A percentile compares a stretch with the other conserved stretches of the same genome.
Evolutionary conservation across 2,888 invertebrate species (phyloP).

Genomic region (Tricholauxania praeusta): DNA sequence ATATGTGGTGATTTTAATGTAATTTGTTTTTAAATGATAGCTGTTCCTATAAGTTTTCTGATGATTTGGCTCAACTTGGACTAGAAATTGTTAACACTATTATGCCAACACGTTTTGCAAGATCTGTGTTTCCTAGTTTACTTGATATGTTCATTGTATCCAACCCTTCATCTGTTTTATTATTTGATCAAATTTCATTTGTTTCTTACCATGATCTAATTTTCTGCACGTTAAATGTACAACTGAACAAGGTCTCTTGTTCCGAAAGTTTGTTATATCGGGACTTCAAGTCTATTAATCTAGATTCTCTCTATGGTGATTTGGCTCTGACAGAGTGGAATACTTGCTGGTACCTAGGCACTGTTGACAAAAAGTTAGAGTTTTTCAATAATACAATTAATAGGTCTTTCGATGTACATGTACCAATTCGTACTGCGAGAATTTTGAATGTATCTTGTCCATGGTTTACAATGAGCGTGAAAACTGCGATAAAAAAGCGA

Average conservation of each 20-base stretch:
- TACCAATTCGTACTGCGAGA: background rate
- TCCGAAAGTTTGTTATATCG: constrained; percentile 1
- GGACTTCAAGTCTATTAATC: constrained; percentile 21
- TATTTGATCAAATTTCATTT: constrained; percentile 28
- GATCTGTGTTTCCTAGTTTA: too few species aligned
- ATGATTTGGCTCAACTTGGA: too few species aligned
- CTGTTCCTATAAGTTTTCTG: too few species aligned
- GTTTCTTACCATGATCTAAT: constrained; percentile 36
- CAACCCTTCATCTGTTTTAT: background rate
- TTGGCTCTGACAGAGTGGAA: constrained; percentile 9
- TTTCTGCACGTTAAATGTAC: constrained; percentile 28
- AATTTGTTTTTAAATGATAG: background rate
- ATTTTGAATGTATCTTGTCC: constrained; percentile 10
- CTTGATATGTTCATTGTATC: background rate
- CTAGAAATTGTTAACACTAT: too few species aligned
- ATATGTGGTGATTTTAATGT: background rate
- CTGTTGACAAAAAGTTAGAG: too few species aligned
- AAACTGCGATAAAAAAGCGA: background rate
- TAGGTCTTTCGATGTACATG: too few species aligned
- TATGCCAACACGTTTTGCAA: too few species aligned
- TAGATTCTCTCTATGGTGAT: background rate
- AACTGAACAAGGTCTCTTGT: background rate
- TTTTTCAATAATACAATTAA: too few species aligned
- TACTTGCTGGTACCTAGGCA: constrained; percentile 23
- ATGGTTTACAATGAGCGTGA: background rate